Evolutionary conservation across 2,797 vertebrate genomes (phyloP), one percentile per base, ranked within the genome.

Genomic region (Picus viridis): DNA sequence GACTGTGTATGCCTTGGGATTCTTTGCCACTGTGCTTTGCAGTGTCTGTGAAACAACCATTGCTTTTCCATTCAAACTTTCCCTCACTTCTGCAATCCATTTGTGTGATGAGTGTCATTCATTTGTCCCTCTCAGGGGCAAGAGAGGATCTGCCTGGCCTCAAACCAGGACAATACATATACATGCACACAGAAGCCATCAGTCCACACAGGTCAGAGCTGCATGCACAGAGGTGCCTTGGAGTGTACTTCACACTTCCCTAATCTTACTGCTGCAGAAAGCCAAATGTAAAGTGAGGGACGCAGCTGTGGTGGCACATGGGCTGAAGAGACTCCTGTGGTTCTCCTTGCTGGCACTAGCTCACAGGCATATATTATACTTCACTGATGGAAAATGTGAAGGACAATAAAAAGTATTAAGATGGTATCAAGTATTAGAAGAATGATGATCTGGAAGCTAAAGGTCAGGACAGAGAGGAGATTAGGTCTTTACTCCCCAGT

Each of bases 241-340:
- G 18, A 16, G 5, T 0, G 1, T 20, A 29, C 12, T 62, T 58
- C 0, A 0, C 16, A 5, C 12, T 67, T 72, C 32, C 49, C 64
- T 68, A 64, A 56, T 58, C 20, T 54, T 45, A 9, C 77, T 47
- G 53, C 43, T 76, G 59, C 32, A 58, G 57, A 57, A 91, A 82
- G 49, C 3, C n/a, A 85, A n/a, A 64, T 22, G 11, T 5, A 3
- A 43, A 57, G n/a, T 29, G 51, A 83, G 53, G 36, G 47, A 10
- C 67, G 32, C 17, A 77, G 47, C 12, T 61, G 45, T 57, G 34
- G 71, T 16, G 36, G 51, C 6, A 59, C 43, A 4, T 0, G 13
- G 32, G 57, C 41, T 90, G 41, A 32, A 58, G 58, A 63, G 36
- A 59, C 12, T 41, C 19, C 65, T 67, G 22, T 12, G 34, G 29